Base-by-base conservation (phyloP, 2,888 invertebrate genomes). In the Automeris io region DNA sequence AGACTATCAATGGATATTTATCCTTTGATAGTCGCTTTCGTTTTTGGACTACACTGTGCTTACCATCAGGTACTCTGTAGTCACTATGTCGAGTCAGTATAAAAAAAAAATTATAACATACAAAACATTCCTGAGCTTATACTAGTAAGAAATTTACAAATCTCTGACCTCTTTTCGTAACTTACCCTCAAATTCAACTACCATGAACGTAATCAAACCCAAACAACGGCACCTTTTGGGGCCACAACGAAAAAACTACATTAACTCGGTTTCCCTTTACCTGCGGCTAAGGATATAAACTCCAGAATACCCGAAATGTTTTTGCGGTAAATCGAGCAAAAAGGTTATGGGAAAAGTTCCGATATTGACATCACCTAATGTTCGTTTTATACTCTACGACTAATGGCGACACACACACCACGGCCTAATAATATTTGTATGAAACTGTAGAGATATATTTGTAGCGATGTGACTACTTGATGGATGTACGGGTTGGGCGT, bases 121-220 rank as follows among this genome's bases (percentile, higher is more conserved):
- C n/a, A n/a, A n/a, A n/a, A n/a, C n/a, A n/a, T n/a, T n/a, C n/a
- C n/a, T n/a, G n/a, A n/a, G n/a, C n/a, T n/a, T n/a, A n/a, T n/a
- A 2, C 24, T 26, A 18, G 9, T 22, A 37, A 25, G 33, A 18
- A 8, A 32, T 33, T 37, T 18, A 22, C 12, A 18, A 25, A 33
- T n/a, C 33, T n/a, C 18, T 3, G 5, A 26, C 21, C 33, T 21
- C 13, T 24, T 39, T 13, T 33, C 19, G 25, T 19, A 45, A 47
- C 47, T 56, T 57, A 59, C 52, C 51, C 51, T 45, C 39, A 45
- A 48, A 47, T 54, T 57, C 50, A 47, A 53, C 51, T 52, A 51
- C 55, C 50, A 46, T 53, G 48, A 57, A 54, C 44, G 57, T 59
- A 62, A 64, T 64, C 59, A 59, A 58, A 64, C 55, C 53, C 43